These are phyloP conservation scores for Leptopilina syphax DNA, from an alignment of 2,888 invertebrate genomes.

Conservation along the genomic window DNA sequence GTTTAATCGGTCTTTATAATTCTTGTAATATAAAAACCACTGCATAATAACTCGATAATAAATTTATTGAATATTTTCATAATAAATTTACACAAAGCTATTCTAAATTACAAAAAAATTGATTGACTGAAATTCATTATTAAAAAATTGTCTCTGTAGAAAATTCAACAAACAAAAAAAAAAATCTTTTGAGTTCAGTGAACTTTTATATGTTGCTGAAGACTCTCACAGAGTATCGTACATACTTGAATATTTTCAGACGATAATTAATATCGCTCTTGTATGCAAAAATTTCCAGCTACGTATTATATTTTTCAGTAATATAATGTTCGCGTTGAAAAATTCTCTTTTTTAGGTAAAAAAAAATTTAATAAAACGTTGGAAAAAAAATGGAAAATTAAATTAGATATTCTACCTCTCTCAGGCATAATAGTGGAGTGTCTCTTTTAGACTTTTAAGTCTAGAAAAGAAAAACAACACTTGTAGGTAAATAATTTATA, in stretches of 20 bases:
- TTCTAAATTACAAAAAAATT: too few relatives aligned
- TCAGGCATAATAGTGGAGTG: not conserved
- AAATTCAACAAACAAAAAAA: too few relatives aligned
- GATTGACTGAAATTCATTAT: too few relatives aligned
- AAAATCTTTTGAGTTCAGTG: not conserved
- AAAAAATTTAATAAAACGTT: too few relatives aligned
- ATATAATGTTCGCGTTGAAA: too few relatives aligned
- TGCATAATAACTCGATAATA: too few relatives aligned
- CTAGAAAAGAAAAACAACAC: not conserved
- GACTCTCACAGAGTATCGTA: not conserved
- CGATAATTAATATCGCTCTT: constrained; percentile 12
- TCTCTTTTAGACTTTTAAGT: not conserved
- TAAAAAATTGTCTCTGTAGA: too few relatives aligned
- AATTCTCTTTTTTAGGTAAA: too few relatives aligned
- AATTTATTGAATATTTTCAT: too few relatives aligned
- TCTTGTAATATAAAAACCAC: too few relatives aligned
- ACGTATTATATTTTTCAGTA: not conserved
- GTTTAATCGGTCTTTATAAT: too few relatives aligned
- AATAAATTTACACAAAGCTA: too few relatives aligned
- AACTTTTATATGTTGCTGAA: not conserved
- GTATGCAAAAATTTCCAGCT: not conserved
- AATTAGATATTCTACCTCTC: not conserved
- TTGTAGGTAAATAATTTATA: constrained; percentile 12
- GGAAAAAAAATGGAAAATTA: not conserved
- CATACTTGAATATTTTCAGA: constrained; percentile 4